phyloP scores from a whole-genome alignment of 2,888 invertebrate genomes.

The Aphidoletes aphidimyza region DNA sequence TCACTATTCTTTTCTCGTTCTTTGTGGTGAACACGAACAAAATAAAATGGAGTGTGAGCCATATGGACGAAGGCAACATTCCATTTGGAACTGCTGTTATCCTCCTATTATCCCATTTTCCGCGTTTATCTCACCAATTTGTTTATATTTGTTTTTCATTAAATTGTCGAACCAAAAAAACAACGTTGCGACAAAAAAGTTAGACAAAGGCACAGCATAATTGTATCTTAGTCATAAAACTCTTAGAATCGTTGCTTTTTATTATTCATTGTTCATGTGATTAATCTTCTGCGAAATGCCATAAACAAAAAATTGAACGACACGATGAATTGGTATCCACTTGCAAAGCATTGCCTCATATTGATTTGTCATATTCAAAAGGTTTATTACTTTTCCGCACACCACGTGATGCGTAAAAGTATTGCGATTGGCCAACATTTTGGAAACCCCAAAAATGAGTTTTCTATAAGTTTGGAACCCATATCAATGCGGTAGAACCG shows the following conservation, averaged over 20 bases:
- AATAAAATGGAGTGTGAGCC: not conserved
- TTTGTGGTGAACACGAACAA: constrained; percentile 1
- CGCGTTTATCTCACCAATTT: constrained; percentile 38
- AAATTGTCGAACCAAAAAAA: not conserved
- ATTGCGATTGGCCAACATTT: too few relatives aligned
- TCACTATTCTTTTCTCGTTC: not conserved
- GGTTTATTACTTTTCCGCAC: too few relatives aligned
- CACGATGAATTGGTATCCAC: not conserved
- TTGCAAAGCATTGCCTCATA: too few relatives aligned
- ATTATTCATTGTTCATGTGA: constrained; percentile 28
- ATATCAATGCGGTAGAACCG: too few relatives aligned
- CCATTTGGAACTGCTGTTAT: constrained; percentile 37
- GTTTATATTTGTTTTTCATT: constrained; percentile 29
- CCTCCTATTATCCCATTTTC: constrained; percentile 49
- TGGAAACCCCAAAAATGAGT: too few relatives aligned
- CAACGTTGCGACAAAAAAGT: too few relatives aligned
- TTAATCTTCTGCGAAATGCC: constrained; percentile 45
- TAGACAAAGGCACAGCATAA: not conserved
- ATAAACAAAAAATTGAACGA: constrained; percentile 6
- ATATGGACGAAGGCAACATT: not conserved
- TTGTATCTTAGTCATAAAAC: too few relatives aligned
- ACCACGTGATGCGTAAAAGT: too few relatives aligned
- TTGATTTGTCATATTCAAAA: constrained; percentile 36
- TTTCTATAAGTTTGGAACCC: too few relatives aligned
- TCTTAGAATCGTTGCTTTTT: not conserved